A percentile compares a stretch with the other conserved stretches of the same genome.
Conservation (phyloP, 1,140 invertebrate species). For the Gonioctena quinquepunctata region DNA sequence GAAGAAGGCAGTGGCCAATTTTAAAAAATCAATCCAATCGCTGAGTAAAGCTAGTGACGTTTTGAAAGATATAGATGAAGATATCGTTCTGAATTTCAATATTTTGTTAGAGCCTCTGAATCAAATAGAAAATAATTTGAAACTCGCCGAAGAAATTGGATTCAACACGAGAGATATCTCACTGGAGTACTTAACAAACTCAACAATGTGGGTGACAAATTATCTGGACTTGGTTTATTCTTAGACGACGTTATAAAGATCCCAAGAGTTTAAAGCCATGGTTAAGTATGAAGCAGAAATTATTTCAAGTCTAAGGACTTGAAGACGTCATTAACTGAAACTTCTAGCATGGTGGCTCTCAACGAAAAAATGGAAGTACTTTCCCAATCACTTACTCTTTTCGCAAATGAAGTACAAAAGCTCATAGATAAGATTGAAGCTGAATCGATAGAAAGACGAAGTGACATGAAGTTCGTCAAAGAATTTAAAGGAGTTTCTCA, state of each 20-base stretch:
- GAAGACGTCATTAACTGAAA: slow-evolving; percentile 8
- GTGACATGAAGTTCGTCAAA: slow-evolving; percentile 25
- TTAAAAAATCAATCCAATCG: background rate
- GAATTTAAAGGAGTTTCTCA: background rate
- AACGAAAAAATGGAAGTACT: slow-evolving; percentile 39
- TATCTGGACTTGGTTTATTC: slow-evolving; percentile 19
- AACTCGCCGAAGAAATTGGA: slow-evolving; percentile 23
- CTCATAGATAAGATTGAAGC: slow-evolving; percentile 11
- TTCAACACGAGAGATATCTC: slow-evolving; percentile 30
- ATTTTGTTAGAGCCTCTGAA: slow-evolving; percentile 13
- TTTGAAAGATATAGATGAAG: slow-evolving; percentile 18
- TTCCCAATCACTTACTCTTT: slow-evolving; percentile 24
- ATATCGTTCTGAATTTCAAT: slow-evolving; percentile 13
- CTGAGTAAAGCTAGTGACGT: background rate
- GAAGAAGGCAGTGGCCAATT: background rate
- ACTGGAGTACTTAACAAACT: slow-evolving; percentile 22
- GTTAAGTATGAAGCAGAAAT: slow-evolving; percentile 20
- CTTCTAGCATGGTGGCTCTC: background rate
- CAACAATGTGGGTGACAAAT: slow-evolving; percentile 24
- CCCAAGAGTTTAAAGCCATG: slow-evolving; percentile 11
- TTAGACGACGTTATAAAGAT: slow-evolving; percentile 20
- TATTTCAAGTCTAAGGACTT: slow-evolving; percentile 13
- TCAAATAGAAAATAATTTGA: slow-evolving; percentile 23
- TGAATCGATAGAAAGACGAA: slow-evolving; percentile 13
- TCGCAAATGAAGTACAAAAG: background rate